Percentiles rank a stretch among this genome's conserved stretches.
Conservation (phyloP, 2,113 vertebrate genomes). For the Laticauda colubrina region DNA sequence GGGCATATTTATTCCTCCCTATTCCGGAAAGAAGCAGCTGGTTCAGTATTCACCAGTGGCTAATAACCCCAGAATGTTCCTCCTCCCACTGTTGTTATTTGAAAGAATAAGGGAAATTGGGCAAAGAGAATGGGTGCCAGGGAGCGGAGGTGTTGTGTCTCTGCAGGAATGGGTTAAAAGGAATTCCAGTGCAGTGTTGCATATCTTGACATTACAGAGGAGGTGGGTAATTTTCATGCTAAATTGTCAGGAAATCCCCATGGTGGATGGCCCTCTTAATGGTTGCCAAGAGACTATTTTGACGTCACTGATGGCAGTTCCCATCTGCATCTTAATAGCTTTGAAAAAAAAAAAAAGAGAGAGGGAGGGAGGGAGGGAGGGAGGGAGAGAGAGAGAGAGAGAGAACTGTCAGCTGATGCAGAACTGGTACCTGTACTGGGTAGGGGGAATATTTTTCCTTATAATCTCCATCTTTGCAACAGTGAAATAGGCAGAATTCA, state of each 20-base stretch:
- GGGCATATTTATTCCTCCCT: background rate
- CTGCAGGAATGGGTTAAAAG: constrained; percentile 49
- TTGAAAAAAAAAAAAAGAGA: background rate
- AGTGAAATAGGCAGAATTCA: background rate
- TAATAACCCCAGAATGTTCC: background rate
- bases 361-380: too few relatives aligned
- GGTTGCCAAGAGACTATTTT: constrained; percentile 77
- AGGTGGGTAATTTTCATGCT: constrained; percentile 66
- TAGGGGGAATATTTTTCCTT: background rate
- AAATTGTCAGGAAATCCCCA: constrained; percentile 81
- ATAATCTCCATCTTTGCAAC: background rate
- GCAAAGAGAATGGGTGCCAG: constrained; percentile 8
- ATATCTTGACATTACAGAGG: constrained; percentile 56
- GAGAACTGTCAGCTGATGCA: constrained; percentile 11
- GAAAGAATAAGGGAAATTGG: fast-evolving
- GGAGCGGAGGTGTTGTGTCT: background rate
- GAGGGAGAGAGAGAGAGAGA: background rate
- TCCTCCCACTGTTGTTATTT: background rate
- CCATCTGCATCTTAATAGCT: constrained; percentile 60
- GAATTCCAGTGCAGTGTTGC: constrained; percentile 14
- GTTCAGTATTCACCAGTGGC: background rate
- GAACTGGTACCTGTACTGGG: constrained; percentile 15
- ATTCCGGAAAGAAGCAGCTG: constrained; percentile 19
- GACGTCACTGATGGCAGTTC: constrained; percentile 73
- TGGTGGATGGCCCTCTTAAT: constrained; percentile 74